Percentiles rank a stretch among this genome's conserved stretches.
Conservation (phyloP, 2,113 vertebrate genomes). For the Sprattus sprattus region DNA sequence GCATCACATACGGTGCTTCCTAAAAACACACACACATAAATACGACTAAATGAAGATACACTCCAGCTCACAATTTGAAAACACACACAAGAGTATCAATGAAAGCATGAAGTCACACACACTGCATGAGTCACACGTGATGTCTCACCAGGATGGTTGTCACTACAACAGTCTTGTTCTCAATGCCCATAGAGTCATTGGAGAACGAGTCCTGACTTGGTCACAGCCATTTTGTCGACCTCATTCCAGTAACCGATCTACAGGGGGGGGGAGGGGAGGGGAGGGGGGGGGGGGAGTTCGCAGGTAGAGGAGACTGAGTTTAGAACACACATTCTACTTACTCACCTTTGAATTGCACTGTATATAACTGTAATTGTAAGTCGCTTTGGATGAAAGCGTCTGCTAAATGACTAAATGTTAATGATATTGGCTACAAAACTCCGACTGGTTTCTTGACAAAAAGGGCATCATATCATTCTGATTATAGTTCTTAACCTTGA, state of each 20-base stretch:
- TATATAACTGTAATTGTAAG: too few relatives aligned
- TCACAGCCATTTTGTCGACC: conserved; percentile 95
- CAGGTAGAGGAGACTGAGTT: not conserved
- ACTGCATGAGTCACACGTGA: not conserved
- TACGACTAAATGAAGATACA: not conserved
- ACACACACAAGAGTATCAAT: not conserved
- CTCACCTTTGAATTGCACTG: not conserved
- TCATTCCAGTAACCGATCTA: conserved; percentile 98
- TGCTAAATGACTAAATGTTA: too few relatives aligned
- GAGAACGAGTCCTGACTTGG: conserved; percentile 87
- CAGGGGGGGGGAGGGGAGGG: too few relatives aligned
- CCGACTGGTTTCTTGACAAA: too few relatives aligned
- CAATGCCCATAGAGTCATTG: conserved; percentile 90
- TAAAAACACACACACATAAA: conserved; percentile 43
- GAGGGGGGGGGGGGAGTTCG: too few relatives aligned
- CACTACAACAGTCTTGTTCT: conserved; percentile 96
- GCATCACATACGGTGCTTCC: conserved; percentile 90
- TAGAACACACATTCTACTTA: too few relatives aligned
- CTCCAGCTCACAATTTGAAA: not conserved
- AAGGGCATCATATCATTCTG: not conserved
- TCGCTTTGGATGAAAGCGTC: too few relatives aligned
- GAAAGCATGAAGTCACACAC: not conserved
- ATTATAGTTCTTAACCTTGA: conserved; percentile 78
- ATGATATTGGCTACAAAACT: not conserved
- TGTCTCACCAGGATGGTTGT: conserved; percentile 91